A percentile compares a stretch with the other conserved stretches of the same genome.
Conservation (phyloP, 2,113 vertebrate species). For the Psammodynastes pulverulentus region DNA sequence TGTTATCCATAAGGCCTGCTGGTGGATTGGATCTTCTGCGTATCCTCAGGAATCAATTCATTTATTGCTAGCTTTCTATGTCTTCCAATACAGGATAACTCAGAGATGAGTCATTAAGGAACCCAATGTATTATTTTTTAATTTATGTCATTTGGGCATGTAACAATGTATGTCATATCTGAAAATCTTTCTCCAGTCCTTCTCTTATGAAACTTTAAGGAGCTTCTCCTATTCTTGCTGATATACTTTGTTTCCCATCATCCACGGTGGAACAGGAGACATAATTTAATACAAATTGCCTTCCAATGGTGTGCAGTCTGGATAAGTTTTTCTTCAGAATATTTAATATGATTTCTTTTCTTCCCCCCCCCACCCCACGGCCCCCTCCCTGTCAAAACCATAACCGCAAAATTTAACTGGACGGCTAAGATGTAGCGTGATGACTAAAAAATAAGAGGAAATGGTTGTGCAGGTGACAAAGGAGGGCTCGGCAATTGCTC, state of each 20-base stretch:
- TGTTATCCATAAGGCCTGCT: neutral
- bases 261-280: constrained; percentile 33
- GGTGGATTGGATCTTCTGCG: too few relatives aligned
- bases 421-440: constrained; percentile 13
- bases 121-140: neutral
- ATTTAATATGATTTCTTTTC: constrained; percentile 39
- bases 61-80: neutral
- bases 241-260: constrained; percentile 30
- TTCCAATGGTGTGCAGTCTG: constrained; percentile 39
- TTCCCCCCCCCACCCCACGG: neutral
- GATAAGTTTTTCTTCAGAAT: constrained; percentile 46
- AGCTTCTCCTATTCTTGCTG: constrained; percentile 20
- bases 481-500: neutral
- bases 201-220: neutral
- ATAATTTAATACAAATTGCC: constrained; percentile 54
- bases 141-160: neutral
- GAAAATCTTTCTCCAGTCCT: neutral
- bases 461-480: constrained; percentile 30
- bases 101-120: neutral
- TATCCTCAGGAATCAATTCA: neutral
- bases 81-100: neutral
- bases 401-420: constrained; percentile 37
- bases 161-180: neutral
- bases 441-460: constrained; percentile 36
- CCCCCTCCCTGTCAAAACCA: constrained; percentile 18